These are phyloP conservation scores for Benitochromis conjunctus DNA, from an alignment of 2,113 vertebrate species.

Conservation along the genomic window DNA sequence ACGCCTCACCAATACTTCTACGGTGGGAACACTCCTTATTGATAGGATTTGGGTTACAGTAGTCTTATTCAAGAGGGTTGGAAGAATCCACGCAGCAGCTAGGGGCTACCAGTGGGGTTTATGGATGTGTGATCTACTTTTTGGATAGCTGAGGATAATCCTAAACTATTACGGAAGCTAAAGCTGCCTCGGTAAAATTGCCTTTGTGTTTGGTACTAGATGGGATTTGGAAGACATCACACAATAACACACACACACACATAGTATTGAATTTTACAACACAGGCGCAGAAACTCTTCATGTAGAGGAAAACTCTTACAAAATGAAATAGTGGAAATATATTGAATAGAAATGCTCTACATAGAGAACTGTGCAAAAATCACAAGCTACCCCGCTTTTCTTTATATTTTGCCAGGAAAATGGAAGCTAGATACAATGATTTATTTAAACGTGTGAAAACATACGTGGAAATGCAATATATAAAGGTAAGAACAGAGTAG, in stretches of 20 bases:
- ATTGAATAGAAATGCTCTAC: not conserved
- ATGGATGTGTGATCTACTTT: conserved; percentile 28
- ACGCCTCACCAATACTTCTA: not conserved
- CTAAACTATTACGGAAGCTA: conserved; percentile 20
- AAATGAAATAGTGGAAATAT: not conserved
- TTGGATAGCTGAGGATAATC: conserved; percentile 12
- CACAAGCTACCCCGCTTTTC: not conserved
- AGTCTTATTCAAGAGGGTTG: not conserved
- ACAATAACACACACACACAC: not conserved
- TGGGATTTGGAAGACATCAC: not conserved
- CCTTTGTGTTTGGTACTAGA: not conserved
- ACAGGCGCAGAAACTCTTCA: not conserved
- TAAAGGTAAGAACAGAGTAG: not conserved
- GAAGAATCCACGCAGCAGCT: not conserved
- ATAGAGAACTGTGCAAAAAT: not conserved
- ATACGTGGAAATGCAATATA: not conserved
- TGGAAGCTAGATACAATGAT: not conserved
- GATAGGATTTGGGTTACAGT: not conserved
- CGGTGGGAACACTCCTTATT: not conserved
- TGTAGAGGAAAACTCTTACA: not conserved
- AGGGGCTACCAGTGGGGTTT: not conserved
- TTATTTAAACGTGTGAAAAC: not conserved
- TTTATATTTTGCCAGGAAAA: not conserved
- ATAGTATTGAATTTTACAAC: not conserved
- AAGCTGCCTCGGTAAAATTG: conserved; percentile 11